Evolutionary conservation across 2,113 vertebrate species (phyloP).

Genomic region (Colaptes auratus): DNA sequence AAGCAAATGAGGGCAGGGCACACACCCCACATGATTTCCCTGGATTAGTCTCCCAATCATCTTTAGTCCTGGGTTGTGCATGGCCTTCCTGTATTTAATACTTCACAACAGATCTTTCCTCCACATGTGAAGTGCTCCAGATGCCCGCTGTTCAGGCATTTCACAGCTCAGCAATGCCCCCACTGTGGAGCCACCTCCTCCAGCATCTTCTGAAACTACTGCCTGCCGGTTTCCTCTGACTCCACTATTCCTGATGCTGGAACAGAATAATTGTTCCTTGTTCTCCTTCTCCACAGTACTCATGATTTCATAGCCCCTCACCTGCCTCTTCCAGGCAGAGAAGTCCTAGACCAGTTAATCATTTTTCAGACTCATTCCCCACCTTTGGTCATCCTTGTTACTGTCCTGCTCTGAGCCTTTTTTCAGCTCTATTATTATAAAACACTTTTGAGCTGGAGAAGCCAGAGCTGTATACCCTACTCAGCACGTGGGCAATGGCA

Average conservation of each 20-base stretch:
- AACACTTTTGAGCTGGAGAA: not conserved
- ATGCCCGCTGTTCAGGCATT: not conserved
- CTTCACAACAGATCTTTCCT: not conserved
- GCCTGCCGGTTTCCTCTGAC: not conserved
- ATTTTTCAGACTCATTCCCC: not conserved
- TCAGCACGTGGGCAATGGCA: not conserved
- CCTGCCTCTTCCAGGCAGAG: not conserved
- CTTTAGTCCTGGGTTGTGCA: not conserved
- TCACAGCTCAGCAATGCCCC: not conserved
- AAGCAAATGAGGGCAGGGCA: not conserved
- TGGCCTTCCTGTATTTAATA: not conserved
- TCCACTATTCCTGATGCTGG: not conserved
- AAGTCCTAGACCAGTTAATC: not conserved
- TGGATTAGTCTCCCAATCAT: not conserved
- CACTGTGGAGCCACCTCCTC: not conserved
- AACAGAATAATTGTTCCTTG: not conserved
- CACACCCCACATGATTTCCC: fast-evolving
- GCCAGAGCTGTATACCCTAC: not conserved
- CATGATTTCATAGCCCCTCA: not conserved
- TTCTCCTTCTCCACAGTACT: not conserved
- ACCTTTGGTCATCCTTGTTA: not conserved
- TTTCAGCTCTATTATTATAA: not conserved
- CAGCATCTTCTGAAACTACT: not conserved
- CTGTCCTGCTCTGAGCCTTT: not conserved
- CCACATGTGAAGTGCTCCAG: not conserved